These are phyloP conservation scores for Dipodomys spectabilis DNA, from an alignment of 2,113 vertebrate genomes.

Conservation along the genomic window DNA sequence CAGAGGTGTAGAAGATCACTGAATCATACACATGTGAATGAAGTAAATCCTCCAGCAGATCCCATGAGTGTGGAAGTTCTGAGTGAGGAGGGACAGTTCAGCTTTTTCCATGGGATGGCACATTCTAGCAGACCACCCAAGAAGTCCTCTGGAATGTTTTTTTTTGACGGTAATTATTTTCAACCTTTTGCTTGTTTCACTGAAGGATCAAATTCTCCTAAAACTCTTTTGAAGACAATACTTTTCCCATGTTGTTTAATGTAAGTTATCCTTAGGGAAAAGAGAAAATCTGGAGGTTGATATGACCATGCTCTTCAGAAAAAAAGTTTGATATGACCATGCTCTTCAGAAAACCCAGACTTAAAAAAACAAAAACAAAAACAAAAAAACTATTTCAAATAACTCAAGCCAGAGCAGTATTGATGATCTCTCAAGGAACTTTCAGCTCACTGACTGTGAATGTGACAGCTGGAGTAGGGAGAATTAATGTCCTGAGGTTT, in stretches of 20 bases:
- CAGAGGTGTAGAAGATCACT: neutral
- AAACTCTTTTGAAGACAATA: constrained; percentile 63
- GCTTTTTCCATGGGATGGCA: constrained; percentile 50
- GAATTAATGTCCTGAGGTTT: constrained; percentile 66
- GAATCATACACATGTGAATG: neutral
- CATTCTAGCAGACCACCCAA: constrained; percentile 57
- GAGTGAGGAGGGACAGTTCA: neutral
- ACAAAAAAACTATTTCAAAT: constrained; percentile 6
- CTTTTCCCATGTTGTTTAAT: constrained; percentile 42
- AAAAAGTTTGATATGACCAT: neutral
- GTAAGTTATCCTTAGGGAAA: constrained; percentile 48
- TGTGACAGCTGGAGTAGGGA: constrained; percentile 34
- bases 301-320: neutral
- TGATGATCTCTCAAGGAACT: constrained; percentile 46
- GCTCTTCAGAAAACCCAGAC: constrained; percentile 49
- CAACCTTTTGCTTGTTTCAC: constrained; percentile 68
- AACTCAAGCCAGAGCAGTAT: constrained; percentile 26
- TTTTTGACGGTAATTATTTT: constrained; percentile 71
- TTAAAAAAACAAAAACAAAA: too few relatives aligned
- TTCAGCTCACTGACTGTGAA: constrained; percentile 53
- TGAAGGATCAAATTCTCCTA: constrained; percentile 68
- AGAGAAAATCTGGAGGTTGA: constrained; percentile 30
- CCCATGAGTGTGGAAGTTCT: neutral
- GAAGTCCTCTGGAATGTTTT: constrained; percentile 39
- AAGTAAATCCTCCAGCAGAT: neutral